A percentile compares a stretch with the other conserved stretches of the same genome.
Conservation (phyloP, 2,797 vertebrate genomes). For the Ibycter americanus region DNA sequence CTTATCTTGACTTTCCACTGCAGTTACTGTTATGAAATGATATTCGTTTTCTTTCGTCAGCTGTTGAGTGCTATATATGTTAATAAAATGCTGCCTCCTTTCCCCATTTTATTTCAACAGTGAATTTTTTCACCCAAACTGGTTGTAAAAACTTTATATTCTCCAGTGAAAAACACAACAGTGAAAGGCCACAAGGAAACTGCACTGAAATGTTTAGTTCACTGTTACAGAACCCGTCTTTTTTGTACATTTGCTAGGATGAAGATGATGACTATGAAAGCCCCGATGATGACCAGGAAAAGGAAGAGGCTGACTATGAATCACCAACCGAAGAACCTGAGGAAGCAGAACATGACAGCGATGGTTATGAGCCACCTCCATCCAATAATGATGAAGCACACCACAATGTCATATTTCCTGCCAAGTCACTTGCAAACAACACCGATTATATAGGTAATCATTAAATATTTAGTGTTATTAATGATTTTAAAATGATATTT, state of each 20-base stretch:
- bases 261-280: constrained; percentile 92
- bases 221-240: neutral
- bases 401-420: constrained; percentile 77
- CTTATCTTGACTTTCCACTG: neutral
- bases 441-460: constrained; percentile 87
- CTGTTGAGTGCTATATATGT: neutral
- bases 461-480: neutral
- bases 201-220: neutral
- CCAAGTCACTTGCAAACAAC: constrained; percentile 78
- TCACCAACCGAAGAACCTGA: constrained; percentile 80
- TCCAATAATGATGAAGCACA: constrained; percentile 81
- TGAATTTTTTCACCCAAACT: neutral
- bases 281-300: constrained; percentile 78
- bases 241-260: constrained; percentile 16
- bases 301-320: constrained; percentile 85
- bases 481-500: neutral
- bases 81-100: neutral
- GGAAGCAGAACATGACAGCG: constrained; percentile 64
- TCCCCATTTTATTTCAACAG: neutral
- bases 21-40: neutral
- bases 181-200: neutral
- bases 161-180: neutral
- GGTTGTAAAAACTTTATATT: neutral
- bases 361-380: constrained; percentile 92
- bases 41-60: neutral